Evolutionary conservation across 2,888 invertebrate genomes (phyloP), one percentile per base, ranked within the genome.

Genomic region (Tetheella fluctuosa): DNA sequence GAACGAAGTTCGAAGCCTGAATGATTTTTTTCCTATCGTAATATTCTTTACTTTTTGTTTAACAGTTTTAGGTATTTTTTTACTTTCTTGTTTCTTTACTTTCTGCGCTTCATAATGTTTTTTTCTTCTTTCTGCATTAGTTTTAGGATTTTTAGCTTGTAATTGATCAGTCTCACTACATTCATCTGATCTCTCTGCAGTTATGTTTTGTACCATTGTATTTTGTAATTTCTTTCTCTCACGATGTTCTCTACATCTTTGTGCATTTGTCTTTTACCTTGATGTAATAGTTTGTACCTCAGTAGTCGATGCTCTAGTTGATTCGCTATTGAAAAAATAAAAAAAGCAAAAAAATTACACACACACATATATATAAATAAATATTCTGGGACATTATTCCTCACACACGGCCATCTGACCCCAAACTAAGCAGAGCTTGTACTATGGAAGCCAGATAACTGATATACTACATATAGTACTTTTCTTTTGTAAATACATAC

Each of bases 171-270:
- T 65, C 69, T 63, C 68, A 65, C 65, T 69, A 68, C 70, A 68
- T 70, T 70, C 68, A 69, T 71, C 66, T 68, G 66, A 65, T 71
- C 69, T 72, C 67, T 67, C 66, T 72, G 71, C 68, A 69, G 68
- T 68, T 70, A 65, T 72, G 64, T 71, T 70, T 72, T 70, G 70
- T 72, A 67, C 66, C 68, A 66, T 71, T 74, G 65, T 65, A 67
- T 68, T 70, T 68, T 67, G 64, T 68, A 70, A 68, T 74, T 70
- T 74, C 66, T 68, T 64, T 71, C 69, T 71, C 70, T 71, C 72
- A 68, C 72, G 73, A 70, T 74, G 71, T 68, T 74, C 74, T 72
- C 69, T 72, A 71, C 73, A 71, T 72, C 23, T 72, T 71, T 71
- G 71, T 69, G 74, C 74, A 71, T 74, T 74, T 69, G 72, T 67